Base-by-base conservation (phyloP, 2,797 vertebrate genomes). In the Ctenochaetus hawaiiensis region DNA sequence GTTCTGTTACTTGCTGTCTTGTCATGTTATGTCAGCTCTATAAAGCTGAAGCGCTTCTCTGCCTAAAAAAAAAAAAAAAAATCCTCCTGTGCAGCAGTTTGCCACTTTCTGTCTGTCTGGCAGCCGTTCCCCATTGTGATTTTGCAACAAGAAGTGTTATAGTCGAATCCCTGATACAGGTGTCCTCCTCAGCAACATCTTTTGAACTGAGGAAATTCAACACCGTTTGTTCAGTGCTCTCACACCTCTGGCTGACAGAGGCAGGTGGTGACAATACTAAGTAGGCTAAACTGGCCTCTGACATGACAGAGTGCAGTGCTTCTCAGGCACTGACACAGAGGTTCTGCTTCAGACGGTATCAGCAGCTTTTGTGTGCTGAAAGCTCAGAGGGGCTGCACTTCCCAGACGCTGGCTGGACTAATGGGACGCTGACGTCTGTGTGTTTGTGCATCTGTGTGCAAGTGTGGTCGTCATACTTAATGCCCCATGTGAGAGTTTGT, bases 301-400 rank as follows among this genome's bases (percentile, higher is more conserved):
- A 88, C 67, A 20, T 73, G 8, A 62, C 81, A 78, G 78, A 87
- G 72, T 54, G 22, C 30, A 63, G 45, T 67, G 79, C 84, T 91
- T 88, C 88, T 92, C 90, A 75, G 82, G 72, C 72, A 59, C 91
- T 72, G 77, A 41, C 39, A 41, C 39, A 12, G 39, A 41, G 39
- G 8, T 41, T 41, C 39, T 41, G 39, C 39, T 76, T 87, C 73
- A 68, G 45, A 80, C 58, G 2, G 22, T 67, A 82, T 90, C 89
- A 88, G 86, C 89, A 86, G 74, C 85, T 81, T 75, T 26, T 71
- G 75, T 84, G 65, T 81, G 87, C 77, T 82, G 86, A 88, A 51
- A 78, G 59, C 61, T n/a, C 54, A 59, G 76, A 91, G 75, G 9
- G 75, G 49, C 76, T 71, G 79, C 68, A 71, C 78, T 78, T 79